Evolutionary conservation across 1,140 invertebrate species (phyloP), one percentile per base, ranked within the genome.

Genomic region (Nasonia giraulti): DNA sequence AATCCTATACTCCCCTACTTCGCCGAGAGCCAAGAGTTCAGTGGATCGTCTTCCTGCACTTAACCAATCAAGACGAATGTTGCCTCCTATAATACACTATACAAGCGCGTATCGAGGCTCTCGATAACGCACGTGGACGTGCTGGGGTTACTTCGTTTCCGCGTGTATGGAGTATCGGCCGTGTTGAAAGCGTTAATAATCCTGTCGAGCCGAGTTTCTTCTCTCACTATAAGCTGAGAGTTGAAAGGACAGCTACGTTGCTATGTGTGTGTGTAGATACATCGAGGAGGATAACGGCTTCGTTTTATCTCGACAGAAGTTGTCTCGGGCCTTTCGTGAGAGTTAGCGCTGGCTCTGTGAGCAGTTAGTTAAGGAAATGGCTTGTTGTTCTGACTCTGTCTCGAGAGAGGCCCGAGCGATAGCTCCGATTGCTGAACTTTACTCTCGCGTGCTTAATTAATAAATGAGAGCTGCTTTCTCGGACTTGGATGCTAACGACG

Each of bases 31-130:
- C 74, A 47, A 76, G 76, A 78, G 76, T 78, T 55, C 47, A 8
- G 23, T 27, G 50, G 76, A 78, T 78, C 44, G 50, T 33, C 76
- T 62, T 66, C 55, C 76, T 37, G 76, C 47, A 31, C 50, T 77
- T 31, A 62, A 62, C 76, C 76, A 66, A 78, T 78, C 76, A 76
- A 50, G 74, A 50, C 40, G 37, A 74, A 74, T 74, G 73, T 40
- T 74, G 17, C 73, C 17, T 40, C 20, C 55, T n/a, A 5, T 37
- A 37, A 6, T 37, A 44, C 8, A 44, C 0, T 44, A 11, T 44
- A 44, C 8, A n/a, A 62, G 55, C 55, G 2, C 5, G 33, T n/a
- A 62, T 62, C 55, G 20, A 44, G 1, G 3, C 55, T 62, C 17
- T 62, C 55, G 55, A 20, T 62, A 55, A 55, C 50, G 12, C 12